A percentile compares a stretch with the other conserved stretches of the same genome.
phyloP scores from a whole-genome alignment of 2,888 invertebrate genomes.

The Sympetrum striolatum region DNA sequence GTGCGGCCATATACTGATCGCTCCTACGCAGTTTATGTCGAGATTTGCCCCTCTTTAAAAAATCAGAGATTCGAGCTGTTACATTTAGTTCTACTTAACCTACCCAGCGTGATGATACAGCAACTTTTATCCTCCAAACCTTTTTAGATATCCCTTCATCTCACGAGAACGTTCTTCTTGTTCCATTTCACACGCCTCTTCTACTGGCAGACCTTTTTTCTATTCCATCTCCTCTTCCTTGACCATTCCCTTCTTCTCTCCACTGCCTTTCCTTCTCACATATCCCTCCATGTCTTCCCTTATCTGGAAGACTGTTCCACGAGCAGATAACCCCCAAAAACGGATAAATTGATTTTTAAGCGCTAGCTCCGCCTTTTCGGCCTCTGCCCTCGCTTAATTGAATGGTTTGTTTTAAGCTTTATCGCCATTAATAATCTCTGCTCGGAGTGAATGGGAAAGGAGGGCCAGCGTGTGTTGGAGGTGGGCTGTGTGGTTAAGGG shows the following conservation, averaged over 20 bases:
- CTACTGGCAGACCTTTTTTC: not conserved
- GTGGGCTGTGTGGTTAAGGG: not conserved
- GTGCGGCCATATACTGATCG: too few relatives aligned
- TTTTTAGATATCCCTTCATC: not conserved
- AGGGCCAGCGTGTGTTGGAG: not conserved
- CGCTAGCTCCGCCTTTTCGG: slow-evolving; percentile 20
- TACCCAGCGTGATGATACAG: not conserved
- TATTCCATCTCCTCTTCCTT: not conserved
- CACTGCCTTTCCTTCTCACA: not conserved
- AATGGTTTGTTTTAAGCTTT: slow-evolving; percentile 42
- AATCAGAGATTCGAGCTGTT: too few relatives aligned
- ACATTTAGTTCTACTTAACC: too few relatives aligned
- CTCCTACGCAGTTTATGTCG: too few relatives aligned
- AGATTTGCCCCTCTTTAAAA: too few relatives aligned
- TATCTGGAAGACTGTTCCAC: slow-evolving; percentile 2
- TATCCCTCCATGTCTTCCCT: not conserved
- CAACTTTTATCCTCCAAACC: not conserved
- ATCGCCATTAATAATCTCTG: slow-evolving; percentile 39
- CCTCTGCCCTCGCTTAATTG: slow-evolving; percentile 30
- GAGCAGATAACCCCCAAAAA: slow-evolving; percentile 15
- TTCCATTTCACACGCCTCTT: not conserved
- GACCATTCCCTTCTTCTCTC: not conserved
- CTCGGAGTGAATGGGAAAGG: slow-evolving; percentile 28
- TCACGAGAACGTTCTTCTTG: not conserved
- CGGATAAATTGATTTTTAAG: slow-evolving; percentile 43